phyloP scores from a whole-genome alignment of 2,888 invertebrate genomes.

The Entomobrya proxima region DNA sequence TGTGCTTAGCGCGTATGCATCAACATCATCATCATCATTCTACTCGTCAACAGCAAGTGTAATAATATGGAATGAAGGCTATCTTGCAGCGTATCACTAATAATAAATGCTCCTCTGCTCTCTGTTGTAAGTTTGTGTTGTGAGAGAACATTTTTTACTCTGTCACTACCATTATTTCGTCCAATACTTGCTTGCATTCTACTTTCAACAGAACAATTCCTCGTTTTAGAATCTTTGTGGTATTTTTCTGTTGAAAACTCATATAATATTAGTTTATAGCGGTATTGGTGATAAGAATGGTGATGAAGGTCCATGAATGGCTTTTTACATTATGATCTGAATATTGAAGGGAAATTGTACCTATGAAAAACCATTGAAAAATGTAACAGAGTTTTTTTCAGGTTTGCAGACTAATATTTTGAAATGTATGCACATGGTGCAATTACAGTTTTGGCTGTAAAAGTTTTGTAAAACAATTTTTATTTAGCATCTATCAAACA shows the following conservation, averaged over 20 bases:
- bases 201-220: conserved; percentile 36
- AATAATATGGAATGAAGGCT: conserved; percentile 34
- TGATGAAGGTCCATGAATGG: conserved; percentile 19
- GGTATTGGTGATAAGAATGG: neutral
- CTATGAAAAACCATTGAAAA: too few relatives aligned
- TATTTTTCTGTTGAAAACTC: conserved; percentile 10
- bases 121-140: too few relatives aligned
- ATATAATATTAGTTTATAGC: neutral
- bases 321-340: too few relatives aligned
- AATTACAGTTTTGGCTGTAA: too few relatives aligned
- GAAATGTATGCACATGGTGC: too few relatives aligned
- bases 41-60: conserved; percentile 22
- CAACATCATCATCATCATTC: neutral
- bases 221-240: conserved; percentile 34
- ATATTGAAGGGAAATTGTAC: neutral
- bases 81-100: neutral
- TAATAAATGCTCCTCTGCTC: conserved; percentile 16
- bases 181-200: conserved; percentile 1
- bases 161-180: neutral
- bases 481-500: too few relatives aligned
- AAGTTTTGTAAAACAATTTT: too few relatives aligned
- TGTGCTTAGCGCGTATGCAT: neutral
- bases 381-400: too few relatives aligned
- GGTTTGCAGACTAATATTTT: too few relatives aligned
- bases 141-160: neutral